Evolutionary conservation across 1,140 invertebrate genomes (phyloP), one percentile per base, ranked within the genome.

Genomic region (Aphis craccivora): DNA sequence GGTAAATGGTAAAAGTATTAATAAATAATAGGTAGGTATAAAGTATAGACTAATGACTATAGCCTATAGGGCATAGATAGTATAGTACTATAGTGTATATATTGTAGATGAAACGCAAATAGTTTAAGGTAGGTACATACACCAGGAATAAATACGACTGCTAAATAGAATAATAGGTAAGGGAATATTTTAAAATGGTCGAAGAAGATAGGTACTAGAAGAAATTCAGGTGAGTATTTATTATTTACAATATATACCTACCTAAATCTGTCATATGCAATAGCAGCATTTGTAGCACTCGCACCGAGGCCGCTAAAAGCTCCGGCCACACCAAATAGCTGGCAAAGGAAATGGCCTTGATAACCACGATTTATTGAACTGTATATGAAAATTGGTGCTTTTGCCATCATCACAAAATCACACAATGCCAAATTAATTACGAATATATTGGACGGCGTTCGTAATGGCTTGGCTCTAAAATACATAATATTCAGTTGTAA

Each of bases 391-490:
- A 98, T 97, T 0, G 98, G 98, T 2, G 97, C 96, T 95, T 98
- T 98, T 5, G 97, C 94, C 97, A 98, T 98, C 98, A 98, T 98
- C 45, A 98, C 95, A 94, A 98, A 97, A 95, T 99, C 98, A 94
- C 97, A 97, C 55, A 98, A 96, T 11, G 98, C 98, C 94, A 99
- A 95, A 95, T 98, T 98, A 9, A 99, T 96, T 7, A 99, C 97
- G 93, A 99, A 97, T 95, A 98, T 97, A 94, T 99, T 99, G 22
- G 98, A 98, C 25, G 98, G 97, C 3, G 98, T 99, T 94, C 98
- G 96, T 89, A 99, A 95, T 87, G 96, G 96, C 95, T 98, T 98
- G 8, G 97, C 97, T 93, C 98, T 98, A 95, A 90, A 90, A 90
- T 43, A 25, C 35, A n/a, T n/a, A n/a, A 0, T 76, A 76, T 76